A percentile compares a stretch with the other conserved stretches of the same genome.
Conservation (phyloP, 2,113 vertebrate species). For the Malurus cyaneus region DNA sequence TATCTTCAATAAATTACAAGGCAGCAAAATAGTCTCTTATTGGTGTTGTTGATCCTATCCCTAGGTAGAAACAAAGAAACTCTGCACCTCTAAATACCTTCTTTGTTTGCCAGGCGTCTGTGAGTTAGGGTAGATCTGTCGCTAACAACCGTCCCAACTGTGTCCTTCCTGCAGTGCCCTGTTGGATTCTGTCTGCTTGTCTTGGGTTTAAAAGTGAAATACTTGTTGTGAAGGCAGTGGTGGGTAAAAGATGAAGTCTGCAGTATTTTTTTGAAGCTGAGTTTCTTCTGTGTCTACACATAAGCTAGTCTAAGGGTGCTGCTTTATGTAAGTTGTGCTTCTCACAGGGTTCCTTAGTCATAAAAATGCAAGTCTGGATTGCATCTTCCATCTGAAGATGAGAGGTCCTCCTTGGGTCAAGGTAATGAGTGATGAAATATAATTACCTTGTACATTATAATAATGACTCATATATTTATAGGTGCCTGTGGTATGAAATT, state of each 20-base stretch:
- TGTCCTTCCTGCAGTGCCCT: neutral
- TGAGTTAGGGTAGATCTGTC: neutral
- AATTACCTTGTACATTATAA: constrained; percentile 58
- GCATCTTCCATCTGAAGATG: constrained; percentile 30
- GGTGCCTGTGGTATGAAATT: constrained; percentile 39
- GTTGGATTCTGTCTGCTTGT: neutral
- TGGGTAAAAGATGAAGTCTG: neutral
- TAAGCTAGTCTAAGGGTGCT: neutral
- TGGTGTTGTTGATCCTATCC: neutral
- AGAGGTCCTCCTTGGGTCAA: constrained; percentile 29
- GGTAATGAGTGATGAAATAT: constrained; percentile 53
- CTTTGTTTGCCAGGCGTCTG: neutral
- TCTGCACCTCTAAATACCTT: neutral
- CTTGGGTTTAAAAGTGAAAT: neutral
- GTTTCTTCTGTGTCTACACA: neutral
- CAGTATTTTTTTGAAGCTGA: neutral
- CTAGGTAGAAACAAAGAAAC: neutral
- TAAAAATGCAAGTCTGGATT: constrained; percentile 39
- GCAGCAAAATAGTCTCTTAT: neutral
- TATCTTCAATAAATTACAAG: neutral
- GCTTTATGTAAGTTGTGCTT: neutral
- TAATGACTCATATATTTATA: constrained; percentile 63
- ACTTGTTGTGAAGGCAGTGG: neutral
- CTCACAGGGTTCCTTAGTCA: neutral
- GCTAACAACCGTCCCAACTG: neutral